Percentiles rank a stretch among this genome's conserved stretches.
These are phyloP conservation scores for Hyles euphorbiae DNA, from an alignment of 1,140 invertebrate genomes.

Conservation along the genomic window DNA sequence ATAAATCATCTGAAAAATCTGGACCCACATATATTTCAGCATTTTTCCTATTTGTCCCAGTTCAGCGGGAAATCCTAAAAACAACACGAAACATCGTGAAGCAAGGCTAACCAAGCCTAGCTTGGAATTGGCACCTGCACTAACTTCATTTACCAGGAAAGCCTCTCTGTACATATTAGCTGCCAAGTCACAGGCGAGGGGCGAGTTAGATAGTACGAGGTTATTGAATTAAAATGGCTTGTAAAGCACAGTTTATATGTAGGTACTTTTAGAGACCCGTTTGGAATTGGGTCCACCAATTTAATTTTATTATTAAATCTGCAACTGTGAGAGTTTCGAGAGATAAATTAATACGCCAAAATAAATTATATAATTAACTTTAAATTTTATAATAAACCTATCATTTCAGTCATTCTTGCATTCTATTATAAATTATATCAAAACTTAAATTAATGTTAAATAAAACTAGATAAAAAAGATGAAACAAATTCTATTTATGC, in stretches of 20 bases:
- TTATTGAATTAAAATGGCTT: too few relatives aligned
- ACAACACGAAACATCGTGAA: conserved; percentile 21
- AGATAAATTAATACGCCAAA: too few relatives aligned
- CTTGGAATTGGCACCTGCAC: conserved; percentile 50
- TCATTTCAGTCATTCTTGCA: too few relatives aligned
- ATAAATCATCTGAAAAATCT: too few relatives aligned
- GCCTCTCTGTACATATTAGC: conserved; percentile 28
- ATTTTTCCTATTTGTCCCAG: background rate
- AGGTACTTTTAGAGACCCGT: too few relatives aligned
- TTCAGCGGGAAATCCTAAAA: conserved; percentile 4
- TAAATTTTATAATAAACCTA: too few relatives aligned
- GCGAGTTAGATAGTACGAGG: conserved; percentile 10
- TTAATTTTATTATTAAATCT: background rate
- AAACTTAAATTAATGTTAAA: too few relatives aligned
- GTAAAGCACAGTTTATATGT: too few relatives aligned
- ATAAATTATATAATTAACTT: too few relatives aligned
- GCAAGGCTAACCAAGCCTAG: conserved; percentile 33
- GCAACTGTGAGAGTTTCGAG: background rate
- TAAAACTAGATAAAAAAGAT: too few relatives aligned
- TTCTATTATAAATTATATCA: too few relatives aligned
- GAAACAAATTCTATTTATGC: background rate
- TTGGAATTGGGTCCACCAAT: background rate
- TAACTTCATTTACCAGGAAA: conserved; percentile 50
- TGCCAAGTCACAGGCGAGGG: conserved; percentile 15
- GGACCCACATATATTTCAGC: too few relatives aligned